These are phyloP conservation scores for Lasiurus borealis DNA, from an alignment of 2,113 vertebrate genomes.

Conservation along the genomic window DNA sequence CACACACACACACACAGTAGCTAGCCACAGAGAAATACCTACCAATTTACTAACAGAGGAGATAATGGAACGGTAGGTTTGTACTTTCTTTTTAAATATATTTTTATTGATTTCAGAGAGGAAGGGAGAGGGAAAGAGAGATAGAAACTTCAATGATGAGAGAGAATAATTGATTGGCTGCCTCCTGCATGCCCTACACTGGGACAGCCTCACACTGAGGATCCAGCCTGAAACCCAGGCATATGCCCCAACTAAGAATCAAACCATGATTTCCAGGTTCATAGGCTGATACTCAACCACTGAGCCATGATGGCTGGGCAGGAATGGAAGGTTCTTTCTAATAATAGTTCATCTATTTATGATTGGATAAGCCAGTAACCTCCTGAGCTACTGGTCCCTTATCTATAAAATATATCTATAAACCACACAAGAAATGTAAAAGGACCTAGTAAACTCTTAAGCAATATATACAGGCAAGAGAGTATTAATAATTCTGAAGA, in stretches of 20 bases:
- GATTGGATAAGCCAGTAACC: not conserved
- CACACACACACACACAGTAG: not conserved
- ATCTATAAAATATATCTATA: not conserved
- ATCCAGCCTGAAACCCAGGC: no score
- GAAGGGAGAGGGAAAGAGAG: no score
- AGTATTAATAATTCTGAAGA: constrained; percentile 9
- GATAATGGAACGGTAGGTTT: not conserved
- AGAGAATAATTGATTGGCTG: no score
- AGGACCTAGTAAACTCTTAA: not conserved
- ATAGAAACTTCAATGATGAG: no score
- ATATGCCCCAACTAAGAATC: no score
- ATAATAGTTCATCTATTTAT: not conserved
- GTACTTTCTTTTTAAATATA: no score
- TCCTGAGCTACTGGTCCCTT: not conserved
- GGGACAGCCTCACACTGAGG: no score
- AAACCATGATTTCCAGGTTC: no score
- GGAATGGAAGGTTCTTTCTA: not conserved
- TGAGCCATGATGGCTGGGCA: no score
- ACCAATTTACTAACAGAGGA: not conserved
- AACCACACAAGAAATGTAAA: not conserved
- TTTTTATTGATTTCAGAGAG: no score
- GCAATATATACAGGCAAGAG: not conserved
- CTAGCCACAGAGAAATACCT: not conserved
- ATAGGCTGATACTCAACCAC: no score
- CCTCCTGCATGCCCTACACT: no score